Conservation (phyloP, 2,797 vertebrate species). For the Karalla daura region DNA sequence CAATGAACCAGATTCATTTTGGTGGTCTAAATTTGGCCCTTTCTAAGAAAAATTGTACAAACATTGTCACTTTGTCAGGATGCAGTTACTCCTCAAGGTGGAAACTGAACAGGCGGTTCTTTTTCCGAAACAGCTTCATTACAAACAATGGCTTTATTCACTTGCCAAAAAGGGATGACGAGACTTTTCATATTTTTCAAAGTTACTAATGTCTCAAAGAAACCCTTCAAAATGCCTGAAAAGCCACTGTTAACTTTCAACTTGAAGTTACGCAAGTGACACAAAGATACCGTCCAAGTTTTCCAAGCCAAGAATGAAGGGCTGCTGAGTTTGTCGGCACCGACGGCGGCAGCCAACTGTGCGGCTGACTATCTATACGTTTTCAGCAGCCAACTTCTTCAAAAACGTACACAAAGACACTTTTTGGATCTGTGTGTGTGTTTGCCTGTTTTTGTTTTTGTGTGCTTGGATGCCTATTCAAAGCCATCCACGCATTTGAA, state of each 20-base stretch:
- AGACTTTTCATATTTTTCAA: constrained; percentile 1
- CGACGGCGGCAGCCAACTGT: constrained; percentile 40
- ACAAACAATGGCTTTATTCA: neutral
- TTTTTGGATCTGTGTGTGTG: constrained; percentile 38
- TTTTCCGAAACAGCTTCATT: neutral
- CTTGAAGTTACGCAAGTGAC: constrained; percentile 41
- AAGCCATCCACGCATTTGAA: constrained; percentile 43
- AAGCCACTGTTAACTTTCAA: constrained; percentile 5
- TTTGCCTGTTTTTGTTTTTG: neutral
- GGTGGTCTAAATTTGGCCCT: neutral
- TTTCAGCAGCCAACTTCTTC: constrained; percentile 57
- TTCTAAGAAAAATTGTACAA: neutral
- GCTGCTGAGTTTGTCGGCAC: constrained; percentile 32
- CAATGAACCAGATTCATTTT: neutral
- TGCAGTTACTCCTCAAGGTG: neutral
- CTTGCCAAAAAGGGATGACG: constrained; percentile 4
- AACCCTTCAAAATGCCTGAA: neutral
- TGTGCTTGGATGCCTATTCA: constrained; percentile 27
- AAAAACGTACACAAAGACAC: constrained; percentile 54
- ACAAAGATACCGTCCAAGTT: constrained; percentile 47
- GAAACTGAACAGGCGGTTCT: neutral
- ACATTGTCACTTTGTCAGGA: neutral
- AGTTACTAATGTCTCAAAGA: constrained; percentile 19
- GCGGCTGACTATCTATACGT: constrained; percentile 43
- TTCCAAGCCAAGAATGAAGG: constrained; percentile 47